phyloP scores from a whole-genome alignment of 2,797 vertebrate genomes.

The Harpagifer antarcticus region DNA sequence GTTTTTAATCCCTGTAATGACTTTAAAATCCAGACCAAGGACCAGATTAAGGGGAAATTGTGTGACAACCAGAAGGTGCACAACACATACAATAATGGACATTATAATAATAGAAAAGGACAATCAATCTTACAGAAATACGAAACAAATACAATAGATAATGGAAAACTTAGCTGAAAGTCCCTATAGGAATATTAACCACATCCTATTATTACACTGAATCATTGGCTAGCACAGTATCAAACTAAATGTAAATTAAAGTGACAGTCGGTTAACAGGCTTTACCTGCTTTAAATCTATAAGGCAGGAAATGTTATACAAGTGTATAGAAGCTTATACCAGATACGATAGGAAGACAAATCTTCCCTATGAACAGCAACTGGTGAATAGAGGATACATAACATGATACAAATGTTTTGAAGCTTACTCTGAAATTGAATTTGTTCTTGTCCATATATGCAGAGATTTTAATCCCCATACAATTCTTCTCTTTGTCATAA shows the following conservation, averaged over 20 bases:
- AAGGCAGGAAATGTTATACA: neutral
- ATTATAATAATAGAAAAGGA: neutral
- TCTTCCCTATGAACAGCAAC: slow-evolving; percentile 26
- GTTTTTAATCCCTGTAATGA: slow-evolving; percentile 39
- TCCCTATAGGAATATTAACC: neutral
- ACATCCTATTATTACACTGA: neutral
- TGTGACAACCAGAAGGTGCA: neutral
- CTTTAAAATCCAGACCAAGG: slow-evolving; percentile 4
- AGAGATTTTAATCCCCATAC: neutral
- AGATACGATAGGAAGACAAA: slow-evolving; percentile 5
- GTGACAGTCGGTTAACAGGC: slow-evolving; percentile 3
- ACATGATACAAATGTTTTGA: slow-evolving; percentile 5
- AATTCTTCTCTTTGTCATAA: neutral
- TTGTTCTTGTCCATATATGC: neutral
- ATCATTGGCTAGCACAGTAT: neutral
- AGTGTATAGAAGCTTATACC: neutral
- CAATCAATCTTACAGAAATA: neutral
- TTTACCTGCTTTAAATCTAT: slow-evolving; percentile 12
- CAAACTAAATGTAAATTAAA: slow-evolving; percentile 4
- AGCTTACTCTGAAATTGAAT: neutral
- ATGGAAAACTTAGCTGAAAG: neutral
- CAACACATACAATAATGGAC: neutral
- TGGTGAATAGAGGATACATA: slow-evolving; percentile 22
- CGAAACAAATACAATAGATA: neutral
- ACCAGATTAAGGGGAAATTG: neutral